Conservation (phyloP, 2,888 invertebrate species). For the Rhagonycha fulva region DNA sequence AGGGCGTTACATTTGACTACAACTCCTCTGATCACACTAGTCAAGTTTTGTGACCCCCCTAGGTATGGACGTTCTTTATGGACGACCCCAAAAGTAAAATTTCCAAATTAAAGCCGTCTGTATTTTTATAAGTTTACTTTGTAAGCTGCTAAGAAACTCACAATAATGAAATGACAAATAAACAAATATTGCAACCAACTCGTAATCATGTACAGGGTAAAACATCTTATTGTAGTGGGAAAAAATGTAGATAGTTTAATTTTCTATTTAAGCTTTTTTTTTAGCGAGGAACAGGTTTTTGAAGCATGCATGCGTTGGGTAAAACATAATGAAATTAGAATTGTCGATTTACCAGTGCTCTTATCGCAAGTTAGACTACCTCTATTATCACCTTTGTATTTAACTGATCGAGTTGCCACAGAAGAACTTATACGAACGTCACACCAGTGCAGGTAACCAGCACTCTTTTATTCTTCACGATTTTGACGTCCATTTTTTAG, state of each 20-base stretch:
- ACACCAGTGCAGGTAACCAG: constrained; percentile 69
- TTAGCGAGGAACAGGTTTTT: constrained; percentile 79
- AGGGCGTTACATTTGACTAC: no score
- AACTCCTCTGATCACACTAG: no score
- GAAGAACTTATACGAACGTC: constrained; percentile 78
- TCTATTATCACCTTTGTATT: constrained; percentile 77
- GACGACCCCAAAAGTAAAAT: no score
- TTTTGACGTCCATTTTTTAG: constrained; percentile 49
- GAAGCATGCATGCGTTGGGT: constrained; percentile 84
- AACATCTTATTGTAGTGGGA: no score
- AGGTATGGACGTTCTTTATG: no score
- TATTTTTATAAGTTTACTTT: no score
- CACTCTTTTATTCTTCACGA: background rate
- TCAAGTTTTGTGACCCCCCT: no score
- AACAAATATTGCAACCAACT: no score
- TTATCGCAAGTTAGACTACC: constrained; percentile 79
- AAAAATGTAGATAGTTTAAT: background rate
- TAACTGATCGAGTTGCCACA: constrained; percentile 79
- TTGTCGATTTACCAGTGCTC: constrained; percentile 67
- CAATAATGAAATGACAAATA: no score
- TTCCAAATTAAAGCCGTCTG: no score
- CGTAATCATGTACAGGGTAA: no score
- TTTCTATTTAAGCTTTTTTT: background rate
- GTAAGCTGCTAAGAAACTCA: no score
- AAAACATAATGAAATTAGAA: constrained; percentile 66